Conservation (phyloP, 37 sponge, comb jelly and placozoan genomes). For the Halisarca cf. caerulea region DNA sequence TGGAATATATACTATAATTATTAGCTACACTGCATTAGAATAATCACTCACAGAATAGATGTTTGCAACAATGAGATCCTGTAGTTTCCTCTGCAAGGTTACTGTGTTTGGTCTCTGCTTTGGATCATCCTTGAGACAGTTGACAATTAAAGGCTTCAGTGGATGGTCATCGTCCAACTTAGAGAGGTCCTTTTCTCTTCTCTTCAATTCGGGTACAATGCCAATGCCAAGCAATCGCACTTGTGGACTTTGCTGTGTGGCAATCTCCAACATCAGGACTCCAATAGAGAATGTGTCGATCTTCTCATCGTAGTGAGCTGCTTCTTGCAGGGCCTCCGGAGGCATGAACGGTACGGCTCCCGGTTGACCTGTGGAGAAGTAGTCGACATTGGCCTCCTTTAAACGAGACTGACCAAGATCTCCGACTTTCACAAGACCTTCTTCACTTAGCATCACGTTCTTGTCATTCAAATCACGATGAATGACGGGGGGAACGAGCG, state of each 20-base stretch:
- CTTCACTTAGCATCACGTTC: not conserved
- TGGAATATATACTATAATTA: too few species aligned
- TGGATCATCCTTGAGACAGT: not conserved
- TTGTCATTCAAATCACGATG: constrained; percentile 10
- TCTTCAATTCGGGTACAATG: not conserved
- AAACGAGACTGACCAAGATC: not conserved
- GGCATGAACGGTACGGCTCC: constrained; percentile 1
- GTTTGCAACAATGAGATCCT: too few species aligned
- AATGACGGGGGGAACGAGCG: not conserved
- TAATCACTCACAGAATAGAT: too few species aligned
- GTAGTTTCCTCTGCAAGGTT: too few species aligned
- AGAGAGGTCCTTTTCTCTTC: not conserved
- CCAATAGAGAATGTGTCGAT: not conserved
- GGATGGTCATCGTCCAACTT: not conserved
- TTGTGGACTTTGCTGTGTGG: not conserved
- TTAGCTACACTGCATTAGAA: too few species aligned
- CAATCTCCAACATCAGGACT: constrained; percentile 4
- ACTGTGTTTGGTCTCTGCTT: not conserved
- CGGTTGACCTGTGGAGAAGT: not conserved
- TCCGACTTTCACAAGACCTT: not conserved
- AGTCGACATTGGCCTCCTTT: not conserved
- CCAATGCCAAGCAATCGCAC: not conserved
- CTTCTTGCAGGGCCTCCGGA: not conserved
- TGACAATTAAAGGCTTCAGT: not conserved
- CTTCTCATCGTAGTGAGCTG: not conserved